A percentile compares a stretch with the other conserved stretches of the same genome.
phyloP scores from a whole-genome alignment of 1,140 invertebrate species.

The Hydropsyche tenuis region DNA sequence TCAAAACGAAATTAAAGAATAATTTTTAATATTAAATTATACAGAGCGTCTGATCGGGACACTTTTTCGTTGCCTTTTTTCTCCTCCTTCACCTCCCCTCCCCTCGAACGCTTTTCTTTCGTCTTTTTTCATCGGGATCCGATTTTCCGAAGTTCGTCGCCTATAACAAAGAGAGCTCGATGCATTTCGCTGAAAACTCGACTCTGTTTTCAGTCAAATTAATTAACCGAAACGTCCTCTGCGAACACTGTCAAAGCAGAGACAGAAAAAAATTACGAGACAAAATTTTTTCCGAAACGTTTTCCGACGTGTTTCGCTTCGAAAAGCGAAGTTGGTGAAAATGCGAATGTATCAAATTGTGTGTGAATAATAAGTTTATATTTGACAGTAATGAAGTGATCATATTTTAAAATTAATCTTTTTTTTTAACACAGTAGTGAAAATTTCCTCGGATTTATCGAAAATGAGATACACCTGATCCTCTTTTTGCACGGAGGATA shows the following conservation, averaged over 20 bases:
- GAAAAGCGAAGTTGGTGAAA: not conserved
- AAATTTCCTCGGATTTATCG: not conserved
- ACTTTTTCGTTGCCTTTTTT: too few species aligned
- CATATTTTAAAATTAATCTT: too few species aligned
- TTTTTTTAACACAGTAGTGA: not conserved
- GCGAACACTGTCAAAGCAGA: not conserved
- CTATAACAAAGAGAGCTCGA: not conserved
- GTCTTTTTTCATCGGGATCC: not conserved
- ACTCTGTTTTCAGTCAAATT: conserved; percentile 22
- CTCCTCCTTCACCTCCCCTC: too few species aligned
- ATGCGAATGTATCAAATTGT: conserved; percentile 7
- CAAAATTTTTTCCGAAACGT: not conserved
- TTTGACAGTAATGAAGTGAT: too few species aligned
- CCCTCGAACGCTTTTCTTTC: too few species aligned
- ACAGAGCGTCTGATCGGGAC: too few species aligned
- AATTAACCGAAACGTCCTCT: conserved; percentile 19
- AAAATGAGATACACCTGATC: too few species aligned
- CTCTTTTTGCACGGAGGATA: too few species aligned
- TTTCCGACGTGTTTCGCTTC: not conserved
- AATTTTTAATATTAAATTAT: too few species aligned
- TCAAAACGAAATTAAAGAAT: too few species aligned
- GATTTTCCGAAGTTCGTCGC: not conserved
- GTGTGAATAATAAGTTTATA: not conserved
- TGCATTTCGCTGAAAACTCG: conserved; percentile 5
- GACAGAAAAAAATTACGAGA: not conserved